Evolutionary conservation across 1,140 invertebrate species (phyloP).

Genomic region (Drosophila baimaii): DNA sequence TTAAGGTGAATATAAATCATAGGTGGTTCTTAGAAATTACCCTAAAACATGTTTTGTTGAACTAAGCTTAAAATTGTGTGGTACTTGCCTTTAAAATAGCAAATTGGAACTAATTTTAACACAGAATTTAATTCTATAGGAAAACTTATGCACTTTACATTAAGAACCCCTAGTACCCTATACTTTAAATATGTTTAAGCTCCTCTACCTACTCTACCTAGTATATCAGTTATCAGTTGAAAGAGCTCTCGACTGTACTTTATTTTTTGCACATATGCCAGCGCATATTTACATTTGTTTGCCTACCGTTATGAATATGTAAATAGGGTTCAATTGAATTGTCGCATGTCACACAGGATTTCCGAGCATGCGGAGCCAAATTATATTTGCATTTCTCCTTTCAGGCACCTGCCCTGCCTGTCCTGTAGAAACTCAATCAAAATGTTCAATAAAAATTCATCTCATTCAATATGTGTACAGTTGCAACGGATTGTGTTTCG

Average conservation of each 20-base stretch:
- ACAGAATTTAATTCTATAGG: not conserved
- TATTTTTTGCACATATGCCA: constrained; percentile 8
- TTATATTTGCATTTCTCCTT: constrained; percentile 37
- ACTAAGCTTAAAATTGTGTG: too few relatives aligned
- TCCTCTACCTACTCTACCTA: too few relatives aligned
- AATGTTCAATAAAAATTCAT: constrained; percentile 28
- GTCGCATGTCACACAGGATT: constrained; percentile 38
- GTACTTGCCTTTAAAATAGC: not conserved
- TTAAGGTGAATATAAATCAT: not conserved
- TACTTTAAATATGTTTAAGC: not conserved
- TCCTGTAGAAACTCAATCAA: constrained; percentile 27
- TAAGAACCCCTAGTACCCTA: too few relatives aligned
- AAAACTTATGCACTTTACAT: too few relatives aligned
- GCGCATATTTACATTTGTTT: constrained; percentile 42
- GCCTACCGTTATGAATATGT: constrained; percentile 37
- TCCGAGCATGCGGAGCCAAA: constrained; percentile 5
- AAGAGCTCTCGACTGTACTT: constrained; percentile 13
- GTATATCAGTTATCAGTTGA: not conserved
- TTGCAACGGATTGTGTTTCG: not conserved
- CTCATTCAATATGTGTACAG: constrained; percentile 1
- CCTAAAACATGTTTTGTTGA: not conserved
- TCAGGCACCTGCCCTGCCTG: constrained; percentile 10
- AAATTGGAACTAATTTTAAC: not conserved
- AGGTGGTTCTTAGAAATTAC: not conserved
- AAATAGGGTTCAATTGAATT: constrained; percentile 42